Evolutionary conservation across 2,113 vertebrate species (phyloP).

Genomic region (Megaceryle maxima): DNA sequence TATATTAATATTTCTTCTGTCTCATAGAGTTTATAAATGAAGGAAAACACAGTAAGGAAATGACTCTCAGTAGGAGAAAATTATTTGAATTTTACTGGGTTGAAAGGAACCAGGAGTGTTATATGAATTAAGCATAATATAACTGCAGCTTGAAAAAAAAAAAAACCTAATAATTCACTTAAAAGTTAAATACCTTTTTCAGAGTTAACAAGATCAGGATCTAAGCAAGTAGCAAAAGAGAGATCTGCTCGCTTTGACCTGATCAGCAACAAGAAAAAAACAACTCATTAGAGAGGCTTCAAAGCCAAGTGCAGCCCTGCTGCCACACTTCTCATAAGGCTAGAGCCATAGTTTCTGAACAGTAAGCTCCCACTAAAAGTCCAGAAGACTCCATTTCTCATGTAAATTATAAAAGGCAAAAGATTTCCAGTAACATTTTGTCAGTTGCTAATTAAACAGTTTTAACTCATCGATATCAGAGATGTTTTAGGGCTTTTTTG

Average conservation of each 20-base stretch:
- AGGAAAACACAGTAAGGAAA: background rate
- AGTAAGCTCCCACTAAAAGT: background rate
- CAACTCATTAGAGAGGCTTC: accelerated
- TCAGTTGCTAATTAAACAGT: background rate
- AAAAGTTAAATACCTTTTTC: background rate
- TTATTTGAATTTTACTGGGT: background rate
- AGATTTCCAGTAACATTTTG: background rate
- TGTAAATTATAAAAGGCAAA: background rate
- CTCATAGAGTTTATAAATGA: background rate
- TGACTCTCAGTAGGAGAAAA: background rate
- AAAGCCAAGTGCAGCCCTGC: background rate
- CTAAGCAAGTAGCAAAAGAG: background rate
- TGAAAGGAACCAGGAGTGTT: background rate
- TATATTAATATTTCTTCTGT: background rate
- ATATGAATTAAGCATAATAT: background rate
- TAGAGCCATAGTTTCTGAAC: background rate
- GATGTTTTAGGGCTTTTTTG: background rate
- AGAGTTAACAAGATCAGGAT: background rate
- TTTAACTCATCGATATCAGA: background rate
- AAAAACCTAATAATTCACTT: background rate
- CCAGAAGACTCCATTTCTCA: background rate
- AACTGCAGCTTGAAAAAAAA: background rate
- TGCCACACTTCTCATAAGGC: background rate
- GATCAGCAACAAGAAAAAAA: accelerated
- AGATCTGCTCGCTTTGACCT: background rate